Conservation (phyloP, 2,888 invertebrate genomes). For the Amaurobius ferox region DNA sequence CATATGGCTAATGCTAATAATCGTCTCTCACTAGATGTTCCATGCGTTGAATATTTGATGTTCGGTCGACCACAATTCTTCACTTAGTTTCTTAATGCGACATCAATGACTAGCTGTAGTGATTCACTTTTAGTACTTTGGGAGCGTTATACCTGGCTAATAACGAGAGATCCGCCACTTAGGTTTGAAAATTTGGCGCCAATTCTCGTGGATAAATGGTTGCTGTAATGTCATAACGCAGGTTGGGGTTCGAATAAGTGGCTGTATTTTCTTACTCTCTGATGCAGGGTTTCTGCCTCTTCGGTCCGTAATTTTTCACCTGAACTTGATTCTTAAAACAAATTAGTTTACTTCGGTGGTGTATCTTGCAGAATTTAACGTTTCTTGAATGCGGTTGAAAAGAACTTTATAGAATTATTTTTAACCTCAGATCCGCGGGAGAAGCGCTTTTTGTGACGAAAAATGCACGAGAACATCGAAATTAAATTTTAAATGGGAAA, state of each 20-base stretch:
- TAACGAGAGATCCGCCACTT: conserved; percentile 24
- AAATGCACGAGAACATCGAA: no score
- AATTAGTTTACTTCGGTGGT: background rate
- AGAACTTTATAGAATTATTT: no score
- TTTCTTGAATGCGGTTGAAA: no score
- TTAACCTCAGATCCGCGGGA: no score
- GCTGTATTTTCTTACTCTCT: background rate
- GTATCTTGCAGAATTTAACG: no score
- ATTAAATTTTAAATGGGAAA: no score
- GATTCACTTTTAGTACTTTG: conserved; percentile 66
- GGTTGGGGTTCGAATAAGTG: background rate
- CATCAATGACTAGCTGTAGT: conserved; percentile 67
- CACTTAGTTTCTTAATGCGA: conserved; percentile 71
- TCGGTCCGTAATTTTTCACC: background rate
- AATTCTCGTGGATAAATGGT: conserved; percentile 9
- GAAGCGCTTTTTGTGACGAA: no score
- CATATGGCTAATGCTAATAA: conserved; percentile 62
- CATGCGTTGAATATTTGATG: conserved; percentile 63
- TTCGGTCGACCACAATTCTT: conserved; percentile 68
- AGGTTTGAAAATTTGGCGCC: conserved; percentile 51
- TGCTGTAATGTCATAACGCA: background rate
- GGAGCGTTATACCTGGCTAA: conserved; percentile 49
- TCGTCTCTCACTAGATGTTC: conserved; percentile 61
- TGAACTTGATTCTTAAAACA: background rate
- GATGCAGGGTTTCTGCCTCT: background rate